Conservation (phyloP, 1,140 invertebrate species). For the Macrostomum lignano region DNA sequence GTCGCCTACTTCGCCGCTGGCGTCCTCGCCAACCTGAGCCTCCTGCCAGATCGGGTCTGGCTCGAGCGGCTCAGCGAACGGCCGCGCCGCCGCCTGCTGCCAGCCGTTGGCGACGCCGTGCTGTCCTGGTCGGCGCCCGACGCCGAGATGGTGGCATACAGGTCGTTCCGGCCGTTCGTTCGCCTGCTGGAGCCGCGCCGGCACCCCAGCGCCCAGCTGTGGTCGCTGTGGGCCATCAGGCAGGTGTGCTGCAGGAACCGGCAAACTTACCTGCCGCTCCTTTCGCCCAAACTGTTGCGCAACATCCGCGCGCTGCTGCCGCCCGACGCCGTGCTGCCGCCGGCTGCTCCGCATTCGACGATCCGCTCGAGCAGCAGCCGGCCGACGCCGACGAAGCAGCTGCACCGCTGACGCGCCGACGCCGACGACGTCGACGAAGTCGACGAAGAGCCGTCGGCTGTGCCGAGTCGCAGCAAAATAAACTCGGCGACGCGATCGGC, state of each 20-base stretch:
- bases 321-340: no score
- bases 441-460: no score
- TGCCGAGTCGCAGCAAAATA: no score
- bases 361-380: no score
- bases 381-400: no score
- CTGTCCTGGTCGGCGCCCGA: slow-evolving; percentile 40
- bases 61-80: slow-evolving; percentile 29
- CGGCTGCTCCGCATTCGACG: no score
- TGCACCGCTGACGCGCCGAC: no score
- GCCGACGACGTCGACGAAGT: no score
- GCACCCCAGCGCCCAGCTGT: slow-evolving; percentile 40
- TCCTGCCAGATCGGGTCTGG: slow-evolving; percentile 13
- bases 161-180: slow-evolving; percentile 47
- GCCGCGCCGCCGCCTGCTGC: slow-evolving; percentile 31
- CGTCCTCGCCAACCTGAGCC: slow-evolving; percentile 43
- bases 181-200: slow-evolving; percentile 35
- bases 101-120: slow-evolving; percentile 35
- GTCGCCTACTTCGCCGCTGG: slow-evolving; percentile 56
- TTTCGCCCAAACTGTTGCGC: background rate
- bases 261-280: background rate
- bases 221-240: slow-evolving; percentile 54
- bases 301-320: no score
- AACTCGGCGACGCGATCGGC: no score
- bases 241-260: slow-evolving; percentile 48
- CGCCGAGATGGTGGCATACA: slow-evolving; percentile 51